Conservation (phyloP, 2,888 invertebrate species). For the Nymphalis urticae region DNA sequence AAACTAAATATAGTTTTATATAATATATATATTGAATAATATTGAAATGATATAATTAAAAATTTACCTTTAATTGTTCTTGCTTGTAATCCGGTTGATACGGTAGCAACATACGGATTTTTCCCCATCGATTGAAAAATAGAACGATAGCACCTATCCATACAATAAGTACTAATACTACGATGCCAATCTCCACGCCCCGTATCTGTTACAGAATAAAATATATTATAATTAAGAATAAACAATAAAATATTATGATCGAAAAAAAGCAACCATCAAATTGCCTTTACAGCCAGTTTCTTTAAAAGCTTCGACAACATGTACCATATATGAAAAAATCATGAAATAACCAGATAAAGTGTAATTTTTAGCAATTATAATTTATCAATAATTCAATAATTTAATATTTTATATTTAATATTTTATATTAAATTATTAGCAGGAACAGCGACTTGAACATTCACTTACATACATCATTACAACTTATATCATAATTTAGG, state of each 20-base stretch:
- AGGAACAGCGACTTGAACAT: no score
- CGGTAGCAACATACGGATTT: constrained; percentile 94
- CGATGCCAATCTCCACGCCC: constrained; percentile 94
- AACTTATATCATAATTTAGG: no score
- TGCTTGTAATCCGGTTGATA: constrained; percentile 95
- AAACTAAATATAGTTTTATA: constrained; percentile 16
- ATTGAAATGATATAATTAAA: not conserved
- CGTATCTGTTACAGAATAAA: constrained; percentile 83
- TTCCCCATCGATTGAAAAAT: constrained; percentile 94
- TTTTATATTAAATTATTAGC: no score
- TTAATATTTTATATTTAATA: no score
- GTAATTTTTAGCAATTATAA: no score
- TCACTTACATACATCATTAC: no score
- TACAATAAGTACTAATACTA: constrained; percentile 89
- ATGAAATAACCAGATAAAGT: no score
- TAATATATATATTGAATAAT: constrained; percentile 1
- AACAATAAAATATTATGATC: not conserved
- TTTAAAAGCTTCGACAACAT: no score
- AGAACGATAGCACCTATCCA: constrained; percentile 94
- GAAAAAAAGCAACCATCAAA: no score
- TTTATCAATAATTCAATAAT: no score
- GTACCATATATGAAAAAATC: no score
- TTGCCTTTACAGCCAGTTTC: no score
- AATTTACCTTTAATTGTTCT: constrained; percentile 87
- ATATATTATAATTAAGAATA: not conserved